phyloP scores from a whole-genome alignment of 2,113 vertebrate genomes.

The Leucopsar rothschildi region DNA sequence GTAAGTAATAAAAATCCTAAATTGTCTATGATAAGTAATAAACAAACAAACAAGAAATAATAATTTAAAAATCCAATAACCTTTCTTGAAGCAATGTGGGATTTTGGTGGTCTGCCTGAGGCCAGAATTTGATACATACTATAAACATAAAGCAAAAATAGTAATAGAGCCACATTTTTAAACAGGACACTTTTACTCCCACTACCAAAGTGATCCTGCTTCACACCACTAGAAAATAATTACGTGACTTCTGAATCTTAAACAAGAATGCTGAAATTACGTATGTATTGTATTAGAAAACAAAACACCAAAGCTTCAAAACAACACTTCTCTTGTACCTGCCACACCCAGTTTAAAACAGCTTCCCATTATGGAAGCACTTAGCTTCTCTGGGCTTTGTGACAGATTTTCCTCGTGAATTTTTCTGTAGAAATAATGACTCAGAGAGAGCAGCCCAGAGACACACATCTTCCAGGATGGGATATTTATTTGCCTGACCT shows the following conservation, averaged over 20 bases:
- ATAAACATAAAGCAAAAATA: background rate
- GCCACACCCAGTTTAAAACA: background rate
- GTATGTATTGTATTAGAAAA: fast-evolving
- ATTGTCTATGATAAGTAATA: background rate
- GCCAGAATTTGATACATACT: background rate
- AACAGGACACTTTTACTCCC: background rate
- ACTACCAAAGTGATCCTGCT: background rate
- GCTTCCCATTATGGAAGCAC: background rate
- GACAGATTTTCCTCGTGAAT: background rate
- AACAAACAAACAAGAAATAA: background rate
- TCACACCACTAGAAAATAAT: background rate
- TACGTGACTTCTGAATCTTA: background rate
- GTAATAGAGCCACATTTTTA: background rate
- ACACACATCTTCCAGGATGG: slow-evolving; percentile 10
- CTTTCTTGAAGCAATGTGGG: background rate
- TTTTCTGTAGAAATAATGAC: slow-evolving; percentile 18
- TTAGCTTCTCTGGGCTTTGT: background rate
- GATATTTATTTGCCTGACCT: slow-evolving; percentile 68
- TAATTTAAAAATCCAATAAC: background rate
- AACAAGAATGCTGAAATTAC: background rate
- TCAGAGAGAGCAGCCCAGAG: slow-evolving; percentile 2
- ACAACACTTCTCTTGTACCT: background rate
- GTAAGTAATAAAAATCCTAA: background rate
- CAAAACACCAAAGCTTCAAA: background rate
- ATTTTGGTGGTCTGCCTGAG: background rate